These are phyloP conservation scores for Lemur catta DNA, from an alignment of 2,797 vertebrate species.

Conservation along the genomic window DNA sequence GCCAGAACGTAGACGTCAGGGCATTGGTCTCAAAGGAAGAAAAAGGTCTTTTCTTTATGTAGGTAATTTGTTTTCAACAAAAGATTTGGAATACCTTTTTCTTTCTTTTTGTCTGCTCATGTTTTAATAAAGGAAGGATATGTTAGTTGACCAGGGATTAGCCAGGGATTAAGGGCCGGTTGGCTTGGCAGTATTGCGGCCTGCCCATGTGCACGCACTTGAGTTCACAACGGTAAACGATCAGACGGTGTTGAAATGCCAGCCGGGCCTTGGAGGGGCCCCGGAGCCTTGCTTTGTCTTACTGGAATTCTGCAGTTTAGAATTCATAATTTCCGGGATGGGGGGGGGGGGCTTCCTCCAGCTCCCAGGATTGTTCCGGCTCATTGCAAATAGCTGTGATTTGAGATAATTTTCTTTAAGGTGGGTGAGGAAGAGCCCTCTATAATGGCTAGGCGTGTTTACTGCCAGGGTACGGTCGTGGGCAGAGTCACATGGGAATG, in stretches of 20 bases:
- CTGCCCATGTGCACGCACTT: neutral
- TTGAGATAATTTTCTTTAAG: neutral
- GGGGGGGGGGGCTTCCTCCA: neutral
- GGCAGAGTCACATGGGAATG: neutral
- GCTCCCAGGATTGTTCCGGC: neutral
- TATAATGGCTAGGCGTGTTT: neutral
- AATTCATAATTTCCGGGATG: neutral
- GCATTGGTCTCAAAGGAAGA: neutral
- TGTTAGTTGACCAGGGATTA: constrained; percentile 60
- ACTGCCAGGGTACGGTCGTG: accelerated
- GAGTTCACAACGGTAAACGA: constrained; percentile 60
- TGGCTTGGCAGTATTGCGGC: constrained; percentile 40
- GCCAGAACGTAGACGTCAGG: accelerated
- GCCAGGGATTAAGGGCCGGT: constrained; percentile 56
- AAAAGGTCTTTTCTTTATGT: neutral
- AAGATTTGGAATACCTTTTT: neutral
- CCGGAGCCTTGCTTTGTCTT: neutral
- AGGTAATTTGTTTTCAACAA: neutral
- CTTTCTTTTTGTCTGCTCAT: neutral
- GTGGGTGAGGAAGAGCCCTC: neutral
- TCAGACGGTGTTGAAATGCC: constrained; percentile 55
- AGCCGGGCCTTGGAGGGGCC: neutral
- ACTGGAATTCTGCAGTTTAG: neutral
- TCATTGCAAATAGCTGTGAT: neutral
- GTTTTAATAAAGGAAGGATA: constrained; percentile 66